A percentile compares a stretch with the other conserved stretches of the same genome.
phyloP scores from a whole-genome alignment of 2,888 invertebrate genomes.

The Anagyrus pseudococci region DNA sequence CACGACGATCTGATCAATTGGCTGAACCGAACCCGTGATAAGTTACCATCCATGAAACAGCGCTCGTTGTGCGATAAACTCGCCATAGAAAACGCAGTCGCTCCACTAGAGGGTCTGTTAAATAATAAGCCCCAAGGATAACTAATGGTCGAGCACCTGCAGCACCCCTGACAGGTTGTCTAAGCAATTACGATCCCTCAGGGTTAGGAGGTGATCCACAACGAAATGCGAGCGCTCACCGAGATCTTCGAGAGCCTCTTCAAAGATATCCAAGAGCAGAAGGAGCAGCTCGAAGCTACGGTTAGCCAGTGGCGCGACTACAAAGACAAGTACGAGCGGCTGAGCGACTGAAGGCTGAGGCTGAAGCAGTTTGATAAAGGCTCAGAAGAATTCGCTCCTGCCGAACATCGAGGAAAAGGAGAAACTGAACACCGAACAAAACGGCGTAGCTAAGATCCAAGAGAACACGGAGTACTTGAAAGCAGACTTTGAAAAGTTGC shows the following conservation, averaged over 20 bases:
- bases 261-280: slow-evolving; percentile 84
- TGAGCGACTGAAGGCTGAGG: slow-evolving; percentile 95
- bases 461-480: slow-evolving; percentile 90
- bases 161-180: slow-evolving; percentile 87
- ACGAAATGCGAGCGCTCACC: slow-evolving; percentile 84
- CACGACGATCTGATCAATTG: slow-evolving; percentile 89
- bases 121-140: slow-evolving; percentile 93
- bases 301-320: slow-evolving; percentile 87
- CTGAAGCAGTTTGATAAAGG: slow-evolving; percentile 92
- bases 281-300: slow-evolving; percentile 81
- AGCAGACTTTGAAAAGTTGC: slow-evolving; percentile 87
- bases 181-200: slow-evolving; percentile 81
- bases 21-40: slow-evolving; percentile 87
- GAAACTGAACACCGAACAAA: slow-evolving; percentile 89
- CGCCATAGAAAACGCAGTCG: slow-evolving; percentile 87
- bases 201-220: slow-evolving; percentile 81
- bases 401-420: slow-evolving; percentile 83
- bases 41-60: slow-evolving; percentile 86
- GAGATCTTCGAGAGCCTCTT: slow-evolving; percentile 86
- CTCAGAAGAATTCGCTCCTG: slow-evolving; percentile 83
- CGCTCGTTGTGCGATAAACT: slow-evolving; percentile 84
- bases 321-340: slow-evolving; percentile 89
- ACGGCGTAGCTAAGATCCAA: slow-evolving; percentile 87
- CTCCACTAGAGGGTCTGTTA: slow-evolving; percentile 83
- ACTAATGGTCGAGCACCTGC: slow-evolving; percentile 82